Percentiles rank a stretch among this genome's conserved stretches.
Conservation (phyloP, 2,797 vertebrate genomes). For the Etheostoma perlongum region DNA sequence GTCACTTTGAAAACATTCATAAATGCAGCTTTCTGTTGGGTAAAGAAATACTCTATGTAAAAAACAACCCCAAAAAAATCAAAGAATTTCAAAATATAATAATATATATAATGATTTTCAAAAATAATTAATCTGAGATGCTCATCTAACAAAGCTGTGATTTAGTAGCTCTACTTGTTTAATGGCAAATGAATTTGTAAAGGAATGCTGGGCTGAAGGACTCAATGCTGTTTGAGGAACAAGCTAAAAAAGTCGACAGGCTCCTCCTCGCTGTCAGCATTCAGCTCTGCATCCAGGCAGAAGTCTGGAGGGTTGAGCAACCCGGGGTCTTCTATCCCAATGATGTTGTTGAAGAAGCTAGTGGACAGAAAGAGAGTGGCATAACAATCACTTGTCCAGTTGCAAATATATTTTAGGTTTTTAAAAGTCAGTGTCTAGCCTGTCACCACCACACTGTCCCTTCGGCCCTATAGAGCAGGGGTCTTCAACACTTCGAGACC, state of each 20-base stretch:
- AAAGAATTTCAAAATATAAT: neutral
- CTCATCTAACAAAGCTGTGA: neutral
- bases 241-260: constrained; percentile 56
- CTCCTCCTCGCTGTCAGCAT: neutral
- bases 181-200: neutral
- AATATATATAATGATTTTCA: too few species aligned
- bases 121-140: neutral
- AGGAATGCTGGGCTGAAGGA: neutral
- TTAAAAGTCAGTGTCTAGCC: too few species aligned
- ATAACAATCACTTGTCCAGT: fast-evolving
- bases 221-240: constrained; percentile 32
- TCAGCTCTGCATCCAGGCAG: constrained; percentile 43
- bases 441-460: neutral
- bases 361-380: neutral
- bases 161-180: neutral
- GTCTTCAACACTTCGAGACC: too few species aligned
- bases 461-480: too few species aligned
- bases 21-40: neutral
- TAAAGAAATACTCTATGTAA: neutral
- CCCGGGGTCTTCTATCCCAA: constrained; percentile 69
- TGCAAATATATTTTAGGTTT: neutral
- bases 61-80: neutral
- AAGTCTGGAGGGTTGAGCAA: constrained; percentile 75
- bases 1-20: neutral
- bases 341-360: constrained; percentile 76